Evolutionary conservation across 2,888 invertebrate species (phyloP), one percentile per base, ranked within the genome.

Genomic region (Galerucella calmariensis): DNA sequence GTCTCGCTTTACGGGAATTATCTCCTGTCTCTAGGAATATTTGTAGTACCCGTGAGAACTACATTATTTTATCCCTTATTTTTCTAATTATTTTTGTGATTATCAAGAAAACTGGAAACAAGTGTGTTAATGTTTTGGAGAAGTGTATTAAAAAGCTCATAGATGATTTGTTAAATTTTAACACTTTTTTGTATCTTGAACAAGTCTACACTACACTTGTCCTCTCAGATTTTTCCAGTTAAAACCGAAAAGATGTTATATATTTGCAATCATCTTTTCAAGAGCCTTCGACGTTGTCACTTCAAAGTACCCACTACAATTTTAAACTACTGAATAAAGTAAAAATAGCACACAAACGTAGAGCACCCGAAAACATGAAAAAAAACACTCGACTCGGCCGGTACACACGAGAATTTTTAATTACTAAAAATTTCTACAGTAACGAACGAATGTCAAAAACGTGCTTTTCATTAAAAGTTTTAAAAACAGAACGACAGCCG

Each of bases 381-480:
- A 62, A 62, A 62, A 35, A 10, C 35, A 62, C 62, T 62, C 62
- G 62, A 62, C 41, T n/a, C 8, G 20, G 35, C 4, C 62, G 62
- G 62, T 62, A 62, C 14, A 35, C 35, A 61, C 61, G 35, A 62
- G 35, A 62, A 62, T 62, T 62, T 62, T 62, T 62, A 62, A 62
- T 62, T 62, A 62, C 62, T 41, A 41, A 62, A 62, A 62, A 62
- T 62, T 62, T 62, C 62, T n/a, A 35, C 62, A 35, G 35, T 35
- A 67, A 67, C 67, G 51, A 46, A 41, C 63, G 41, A 51, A 27
- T 51, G 51, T 51, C 62, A 62, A 67, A 67, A 63, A 67, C 67
- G 67, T 67, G 67, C 46, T 67, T 67, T 67, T 53, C 67, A 67
- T 67, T 67, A 67, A 67, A 67, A 67, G 67, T 67, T 67, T 41